Evolutionary conservation across 2,888 invertebrate species (phyloP), one percentile per base, ranked within the genome.

Genomic region (Digitonthophagus gazella): DNA sequence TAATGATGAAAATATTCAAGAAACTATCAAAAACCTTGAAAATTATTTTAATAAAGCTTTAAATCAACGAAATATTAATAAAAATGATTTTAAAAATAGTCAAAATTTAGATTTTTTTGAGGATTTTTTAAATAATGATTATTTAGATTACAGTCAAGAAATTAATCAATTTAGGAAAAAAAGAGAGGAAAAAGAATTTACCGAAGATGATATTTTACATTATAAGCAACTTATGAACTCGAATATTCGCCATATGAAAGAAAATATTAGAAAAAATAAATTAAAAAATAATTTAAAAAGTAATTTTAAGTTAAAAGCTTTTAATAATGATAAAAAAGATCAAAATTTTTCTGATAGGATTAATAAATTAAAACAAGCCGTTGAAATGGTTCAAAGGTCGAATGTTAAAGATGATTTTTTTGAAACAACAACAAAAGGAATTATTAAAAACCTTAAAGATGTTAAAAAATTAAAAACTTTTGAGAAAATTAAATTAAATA

Each of bases 21-120:
- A 71, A n/a, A 68, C 72, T 2, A 72, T 74, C 14, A 69, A 67
- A 63, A 63, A 66, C 44, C 57, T 73, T 20, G 73, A 73, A 69
- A 65, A 70, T 15, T 74, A 70, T 64, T 73, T 74, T 54, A 74
- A 72, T 19, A 18, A 68, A n/a, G 22, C 55, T 14, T 8, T n/a
- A 61, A 8, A 57, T 11, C 28, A 3, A 44, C 28, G 28, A 44
- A 15, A 15, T n/a, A n/a, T n/a, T n/a, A n/a, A n/a, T n/a, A n/a
- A n/a, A n/a, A n/a, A n/a, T n/a, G n/a, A n/a, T n/a, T n/a, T n/a
- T n/a, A n/a, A n/a, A n/a, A n/a, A n/a, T n/a, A n/a, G n/a, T n/a
- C n/a, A 67, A 11, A 65, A 65, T 57, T 15, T 28, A 15, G 18
- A 70, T 63, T 19, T 63, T 15, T 67, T 61, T n/a, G 54, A 54